These are phyloP conservation scores for Conus betulinus DNA, from an alignment of 1,140 invertebrate genomes.

Conservation along the genomic window DNA sequence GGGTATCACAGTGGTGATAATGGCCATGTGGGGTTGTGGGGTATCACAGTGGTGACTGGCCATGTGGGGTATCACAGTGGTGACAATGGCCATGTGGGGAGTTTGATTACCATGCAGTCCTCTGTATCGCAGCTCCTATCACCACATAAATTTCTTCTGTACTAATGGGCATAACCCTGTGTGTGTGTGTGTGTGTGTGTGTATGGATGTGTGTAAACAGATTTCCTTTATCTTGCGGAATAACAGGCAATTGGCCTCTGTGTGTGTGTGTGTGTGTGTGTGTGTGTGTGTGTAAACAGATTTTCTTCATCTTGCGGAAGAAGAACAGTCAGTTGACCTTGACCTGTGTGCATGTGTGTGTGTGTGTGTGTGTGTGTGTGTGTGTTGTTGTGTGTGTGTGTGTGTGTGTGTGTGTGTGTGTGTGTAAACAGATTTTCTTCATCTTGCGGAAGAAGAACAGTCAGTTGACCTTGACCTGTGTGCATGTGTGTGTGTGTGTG, in stretches of 20 bases:
- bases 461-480: neutral
- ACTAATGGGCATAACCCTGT: neutral
- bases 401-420: neutral
- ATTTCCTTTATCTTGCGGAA: too few relatives aligned
- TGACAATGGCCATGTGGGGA: too few relatives aligned
- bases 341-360: neutral
- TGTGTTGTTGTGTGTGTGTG: neutral
- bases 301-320: neutral
- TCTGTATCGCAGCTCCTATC: too few relatives aligned
- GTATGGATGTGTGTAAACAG: too few relatives aligned
- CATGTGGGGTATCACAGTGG: too few relatives aligned
- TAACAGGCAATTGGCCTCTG: too few relatives aligned
- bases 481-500: neutral
- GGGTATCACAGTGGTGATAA: too few relatives aligned
- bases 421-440: neutral
- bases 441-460: neutral
- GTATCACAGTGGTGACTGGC: too few relatives aligned
- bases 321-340: neutral
- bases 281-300: neutral
- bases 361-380: neutral
- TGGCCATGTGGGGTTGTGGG: too few relatives aligned
- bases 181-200: constrained; percentile 6
- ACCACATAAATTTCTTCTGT: too few relatives aligned
- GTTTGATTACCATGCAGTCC: too few relatives aligned
- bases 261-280: neutral